These are phyloP conservation scores for Drosophila antonietae DNA, from an alignment of 2,888 invertebrate species.

Conservation along the genomic window DNA sequence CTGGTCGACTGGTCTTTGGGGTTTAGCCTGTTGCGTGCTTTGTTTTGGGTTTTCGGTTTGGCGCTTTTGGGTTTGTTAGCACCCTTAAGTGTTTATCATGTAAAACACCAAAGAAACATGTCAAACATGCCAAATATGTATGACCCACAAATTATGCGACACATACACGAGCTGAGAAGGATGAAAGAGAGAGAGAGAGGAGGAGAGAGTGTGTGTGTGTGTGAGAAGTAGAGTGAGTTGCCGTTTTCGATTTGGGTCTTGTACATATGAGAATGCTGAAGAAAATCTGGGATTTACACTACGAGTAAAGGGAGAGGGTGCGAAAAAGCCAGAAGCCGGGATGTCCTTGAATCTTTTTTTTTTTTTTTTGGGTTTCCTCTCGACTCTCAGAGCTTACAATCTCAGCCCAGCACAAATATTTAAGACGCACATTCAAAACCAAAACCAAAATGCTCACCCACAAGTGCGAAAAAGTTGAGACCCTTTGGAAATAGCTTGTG, in stretches of 20 bases:
- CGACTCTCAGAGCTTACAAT: slow-evolving; percentile 29
- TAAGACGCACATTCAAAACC: slow-evolving; percentile 19
- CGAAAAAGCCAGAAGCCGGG: neutral
- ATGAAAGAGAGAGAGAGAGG: neutral
- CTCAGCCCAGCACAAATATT: slow-evolving; percentile 21
- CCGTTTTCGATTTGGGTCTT: slow-evolving; percentile 17
- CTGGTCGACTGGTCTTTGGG: slow-evolving; percentile 22
- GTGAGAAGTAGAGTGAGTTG: neutral
- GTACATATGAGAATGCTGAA: slow-evolving; percentile 26
- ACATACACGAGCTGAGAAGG: slow-evolving; percentile 10
- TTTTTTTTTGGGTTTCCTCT: slow-evolving; percentile 9
- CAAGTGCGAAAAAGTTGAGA: slow-evolving; percentile 12
- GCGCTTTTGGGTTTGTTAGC: slow-evolving; percentile 37
- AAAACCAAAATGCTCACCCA: slow-evolving; percentile 15
- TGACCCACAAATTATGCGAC: slow-evolving; percentile 79
- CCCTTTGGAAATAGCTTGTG: slow-evolving; percentile 26
- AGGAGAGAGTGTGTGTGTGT: neutral
- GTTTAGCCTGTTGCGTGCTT: slow-evolving; percentile 25
- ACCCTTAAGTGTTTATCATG: slow-evolving; percentile 78
- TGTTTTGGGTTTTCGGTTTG: slow-evolving; percentile 15
- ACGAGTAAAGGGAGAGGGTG: neutral
- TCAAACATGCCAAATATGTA: slow-evolving; percentile 79
- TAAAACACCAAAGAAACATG: slow-evolving; percentile 77
- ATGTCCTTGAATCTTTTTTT: slow-evolving; percentile 30
- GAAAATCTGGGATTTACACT: slow-evolving; percentile 53